Percentiles rank a stretch among this genome's conserved stretches.
Evolutionary conservation across 1,140 invertebrate species (phyloP).

Genomic region (Chironomus striatipennis): DNA sequence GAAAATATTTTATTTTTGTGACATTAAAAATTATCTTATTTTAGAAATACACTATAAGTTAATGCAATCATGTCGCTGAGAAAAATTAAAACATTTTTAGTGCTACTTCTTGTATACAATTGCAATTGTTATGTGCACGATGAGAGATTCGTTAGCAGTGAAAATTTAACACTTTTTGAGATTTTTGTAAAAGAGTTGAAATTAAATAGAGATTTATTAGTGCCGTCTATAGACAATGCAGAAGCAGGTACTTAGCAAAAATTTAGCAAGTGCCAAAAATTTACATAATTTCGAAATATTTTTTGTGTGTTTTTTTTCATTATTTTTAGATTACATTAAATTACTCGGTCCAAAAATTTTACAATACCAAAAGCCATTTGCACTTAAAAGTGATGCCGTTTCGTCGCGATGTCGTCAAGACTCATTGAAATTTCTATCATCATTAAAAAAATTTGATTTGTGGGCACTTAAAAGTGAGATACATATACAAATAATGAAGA

Average conservation of each 20-base stretch:
- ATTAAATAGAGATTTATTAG: neutral
- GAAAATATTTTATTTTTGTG: neutral
- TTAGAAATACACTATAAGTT: neutral
- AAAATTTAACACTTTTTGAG: neutral
- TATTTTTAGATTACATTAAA: conserved; percentile 33
- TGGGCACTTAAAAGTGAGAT: conserved; percentile 40
- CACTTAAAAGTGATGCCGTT: conserved; percentile 33
- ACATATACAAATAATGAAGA: neutral
- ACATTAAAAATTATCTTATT: neutral
- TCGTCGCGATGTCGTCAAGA: conserved; percentile 34
- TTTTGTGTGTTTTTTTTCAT: neutral
- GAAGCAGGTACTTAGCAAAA: neutral
- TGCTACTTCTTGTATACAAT: neutral
- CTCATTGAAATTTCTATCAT: conserved; percentile 33
- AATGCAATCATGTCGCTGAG: conserved; percentile 3
- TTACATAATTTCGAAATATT: neutral
- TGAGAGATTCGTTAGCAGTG: neutral
- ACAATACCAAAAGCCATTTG: conserved; percentile 34
- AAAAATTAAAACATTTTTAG: neutral
- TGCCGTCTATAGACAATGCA: neutral
- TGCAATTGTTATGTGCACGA: conserved; percentile 13
- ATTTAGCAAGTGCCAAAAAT: neutral
- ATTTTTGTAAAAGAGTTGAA: neutral
- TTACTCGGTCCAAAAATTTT: conserved; percentile 34
- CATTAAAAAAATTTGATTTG: conserved; percentile 37